These are phyloP conservation scores for Leptopilina drosophilae DNA, from an alignment of 2,888 invertebrate genomes.

Conservation along the genomic window DNA sequence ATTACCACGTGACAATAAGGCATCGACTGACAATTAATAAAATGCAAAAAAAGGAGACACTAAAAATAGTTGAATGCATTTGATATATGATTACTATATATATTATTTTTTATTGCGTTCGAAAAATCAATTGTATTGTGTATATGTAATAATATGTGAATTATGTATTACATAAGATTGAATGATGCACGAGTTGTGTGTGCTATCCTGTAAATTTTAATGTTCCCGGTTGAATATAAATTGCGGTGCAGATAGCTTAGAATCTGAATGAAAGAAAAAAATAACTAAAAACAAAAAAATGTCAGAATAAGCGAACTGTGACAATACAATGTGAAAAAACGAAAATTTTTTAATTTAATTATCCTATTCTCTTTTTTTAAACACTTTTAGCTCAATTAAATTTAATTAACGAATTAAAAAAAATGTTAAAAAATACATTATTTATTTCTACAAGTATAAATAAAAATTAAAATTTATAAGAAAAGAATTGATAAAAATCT, in stretches of 20 bases:
- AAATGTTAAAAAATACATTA: no score
- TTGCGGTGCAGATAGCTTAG: conserved; percentile 68
- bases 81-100: conserved; percentile 30
- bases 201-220: conserved; percentile 39
- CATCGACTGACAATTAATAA: conserved; percentile 56
- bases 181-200: conserved; percentile 31
- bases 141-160: conserved; percentile 32
- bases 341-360: not conserved
- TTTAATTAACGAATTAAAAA: not conserved
- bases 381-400: not conserved
- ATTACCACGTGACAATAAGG: conserved; percentile 65
- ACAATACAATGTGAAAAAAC: conserved; percentile 62
- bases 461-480: no score
- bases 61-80: conserved; percentile 29
- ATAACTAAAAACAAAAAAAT: conserved; percentile 48
- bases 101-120: conserved; percentile 33
- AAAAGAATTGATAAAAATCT: no score
- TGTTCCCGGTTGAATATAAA: conserved; percentile 29
- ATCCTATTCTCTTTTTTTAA: not conserved
- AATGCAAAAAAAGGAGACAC: conserved; percentile 48
- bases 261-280: conserved; percentile 64
- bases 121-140: conserved; percentile 20
- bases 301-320: conserved; percentile 64
- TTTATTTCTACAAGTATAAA: no score
- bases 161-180: conserved; percentile 30